A percentile compares a stretch with the other conserved stretches of the same genome.
Conservation (phyloP, 2,113 vertebrate species). For the Corapipo altera region DNA sequence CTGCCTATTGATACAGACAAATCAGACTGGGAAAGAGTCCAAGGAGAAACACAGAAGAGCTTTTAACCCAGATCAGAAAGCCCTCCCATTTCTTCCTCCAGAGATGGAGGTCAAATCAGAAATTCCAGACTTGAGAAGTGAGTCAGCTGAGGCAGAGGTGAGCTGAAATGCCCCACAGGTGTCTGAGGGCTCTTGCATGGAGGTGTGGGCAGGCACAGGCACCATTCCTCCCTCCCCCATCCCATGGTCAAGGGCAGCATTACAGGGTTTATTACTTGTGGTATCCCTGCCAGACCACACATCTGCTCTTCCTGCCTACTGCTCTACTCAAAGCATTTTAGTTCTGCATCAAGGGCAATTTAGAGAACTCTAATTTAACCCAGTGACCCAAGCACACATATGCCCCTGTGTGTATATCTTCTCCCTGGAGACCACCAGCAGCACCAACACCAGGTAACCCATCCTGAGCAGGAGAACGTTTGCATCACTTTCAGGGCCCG, state of each 20-base stretch:
- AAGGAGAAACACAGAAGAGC: neutral
- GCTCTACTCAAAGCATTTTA: neutral
- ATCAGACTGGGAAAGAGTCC: neutral
- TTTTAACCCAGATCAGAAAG: neutral
- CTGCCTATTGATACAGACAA: neutral
- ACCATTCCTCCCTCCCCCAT: accelerated
- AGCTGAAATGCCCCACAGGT: neutral
- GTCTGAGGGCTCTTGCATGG: neutral
- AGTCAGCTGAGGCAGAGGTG: neutral
- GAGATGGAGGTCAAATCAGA: neutral
- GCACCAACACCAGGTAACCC: neutral
- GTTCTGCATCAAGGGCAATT: neutral
- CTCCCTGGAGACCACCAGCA: neutral
- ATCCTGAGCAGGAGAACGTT: neutral
- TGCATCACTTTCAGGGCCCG: neutral
- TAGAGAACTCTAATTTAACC: neutral
- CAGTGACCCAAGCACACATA: neutral
- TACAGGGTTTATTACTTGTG: neutral
- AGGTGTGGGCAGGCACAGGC: neutral
- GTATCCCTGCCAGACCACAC: neutral
- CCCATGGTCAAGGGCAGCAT: neutral
- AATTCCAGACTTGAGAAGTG: neutral
- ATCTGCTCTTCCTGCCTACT: neutral
- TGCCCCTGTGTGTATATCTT: neutral
- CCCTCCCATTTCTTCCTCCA: neutral